A percentile compares a stretch with the other conserved stretches of the same genome.
These are phyloP conservation scores for Drosophila antonietae DNA, from an alignment of 2,888 invertebrate genomes.

Conservation along the genomic window DNA sequence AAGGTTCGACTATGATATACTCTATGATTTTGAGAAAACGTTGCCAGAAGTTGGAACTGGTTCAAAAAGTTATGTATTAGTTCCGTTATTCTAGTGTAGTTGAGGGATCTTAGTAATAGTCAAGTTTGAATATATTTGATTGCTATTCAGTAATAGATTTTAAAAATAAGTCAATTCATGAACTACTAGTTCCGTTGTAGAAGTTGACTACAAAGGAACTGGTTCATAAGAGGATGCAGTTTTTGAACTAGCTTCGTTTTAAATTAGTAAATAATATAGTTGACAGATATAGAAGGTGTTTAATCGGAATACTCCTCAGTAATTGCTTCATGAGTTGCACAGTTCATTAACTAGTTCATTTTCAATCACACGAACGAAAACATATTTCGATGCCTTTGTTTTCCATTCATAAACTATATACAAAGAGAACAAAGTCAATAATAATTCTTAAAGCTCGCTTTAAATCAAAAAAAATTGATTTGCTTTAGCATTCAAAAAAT, in stretches of 20 bases:
- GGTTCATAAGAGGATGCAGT: no score
- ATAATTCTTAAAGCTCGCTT: background rate
- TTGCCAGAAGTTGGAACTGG: no score
- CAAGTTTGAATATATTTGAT: no score
- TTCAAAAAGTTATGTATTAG: no score
- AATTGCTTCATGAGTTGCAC: background rate
- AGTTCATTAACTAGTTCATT: background rate
- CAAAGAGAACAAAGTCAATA: background rate
- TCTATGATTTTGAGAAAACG: background rate
- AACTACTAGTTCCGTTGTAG: no score
- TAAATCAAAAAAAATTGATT: background rate
- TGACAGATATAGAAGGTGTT: no score
- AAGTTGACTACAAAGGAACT: background rate
- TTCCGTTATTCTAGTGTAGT: no score
- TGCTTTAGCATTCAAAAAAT: background rate
- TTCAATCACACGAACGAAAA: background rate
- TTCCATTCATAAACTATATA: no score
- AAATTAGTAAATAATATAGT: background rate
- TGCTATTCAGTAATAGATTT: background rate
- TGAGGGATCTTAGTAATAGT: no score
- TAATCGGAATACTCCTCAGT: background rate
- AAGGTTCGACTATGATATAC: constrained; percentile 5
- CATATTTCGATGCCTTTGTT: no score
- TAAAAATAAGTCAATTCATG: no score
- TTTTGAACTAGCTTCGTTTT: background rate